Evolutionary conservation across 2,797 vertebrate species (phyloP).

Genomic region (Selene dorsalis): DNA sequence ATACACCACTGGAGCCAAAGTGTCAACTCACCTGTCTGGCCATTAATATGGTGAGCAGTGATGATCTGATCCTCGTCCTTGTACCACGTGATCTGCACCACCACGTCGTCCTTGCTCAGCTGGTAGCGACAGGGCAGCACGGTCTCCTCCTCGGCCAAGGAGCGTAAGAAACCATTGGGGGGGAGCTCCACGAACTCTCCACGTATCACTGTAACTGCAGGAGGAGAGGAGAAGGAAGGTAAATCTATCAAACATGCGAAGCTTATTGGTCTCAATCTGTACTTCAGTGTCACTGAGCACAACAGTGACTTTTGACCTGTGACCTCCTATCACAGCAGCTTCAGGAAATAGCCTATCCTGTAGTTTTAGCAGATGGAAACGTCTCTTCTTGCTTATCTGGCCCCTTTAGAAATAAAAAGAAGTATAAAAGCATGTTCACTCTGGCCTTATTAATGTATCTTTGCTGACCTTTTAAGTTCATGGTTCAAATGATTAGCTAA

Average conservation of each 20-base stretch:
- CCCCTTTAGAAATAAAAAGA: too few species aligned
- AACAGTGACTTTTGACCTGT: constrained; percentile 5
- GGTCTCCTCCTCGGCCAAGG: constrained; percentile 74
- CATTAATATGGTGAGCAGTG: constrained; percentile 57
- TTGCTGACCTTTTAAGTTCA: constrained; percentile 7
- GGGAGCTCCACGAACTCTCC: constrained; percentile 65
- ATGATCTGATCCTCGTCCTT: constrained; percentile 81
- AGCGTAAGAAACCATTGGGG: constrained; percentile 29
- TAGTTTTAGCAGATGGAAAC: too few species aligned
- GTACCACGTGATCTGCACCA: constrained; percentile 90
- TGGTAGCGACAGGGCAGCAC: constrained; percentile 86
- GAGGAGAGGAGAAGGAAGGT: not conserved
- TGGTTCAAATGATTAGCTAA: too few species aligned
- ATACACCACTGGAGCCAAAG: not conserved
- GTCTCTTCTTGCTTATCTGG: too few species aligned
- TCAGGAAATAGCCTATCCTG: too few species aligned
- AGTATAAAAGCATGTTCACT: not conserved
- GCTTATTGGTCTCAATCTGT: not conserved
- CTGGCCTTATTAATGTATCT: not conserved
- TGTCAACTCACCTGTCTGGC: constrained; percentile 72
- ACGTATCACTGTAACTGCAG: constrained; percentile 48
- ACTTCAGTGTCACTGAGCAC: not conserved
- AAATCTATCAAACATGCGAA: too few species aligned
- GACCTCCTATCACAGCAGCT: not conserved
- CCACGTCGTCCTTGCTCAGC: fast-evolving